A percentile compares a stretch with the other conserved stretches of the same genome.
These are phyloP conservation scores for Augiades crinisus DNA, from an alignment of 2,888 invertebrate genomes.

Conservation along the genomic window DNA sequence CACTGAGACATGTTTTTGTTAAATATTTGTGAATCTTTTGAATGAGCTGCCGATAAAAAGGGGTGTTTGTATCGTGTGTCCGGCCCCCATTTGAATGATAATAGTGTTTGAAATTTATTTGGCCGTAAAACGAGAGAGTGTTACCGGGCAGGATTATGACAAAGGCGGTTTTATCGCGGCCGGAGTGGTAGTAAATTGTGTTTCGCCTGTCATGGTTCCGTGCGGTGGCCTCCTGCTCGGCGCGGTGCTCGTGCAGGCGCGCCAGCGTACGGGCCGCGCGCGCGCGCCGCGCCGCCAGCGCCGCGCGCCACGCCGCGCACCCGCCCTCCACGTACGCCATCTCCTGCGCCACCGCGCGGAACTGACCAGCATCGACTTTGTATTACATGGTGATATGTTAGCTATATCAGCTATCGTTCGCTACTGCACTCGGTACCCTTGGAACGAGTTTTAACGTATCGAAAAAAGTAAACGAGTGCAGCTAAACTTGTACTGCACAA, in stretches of 20 bases:
- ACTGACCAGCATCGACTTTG: no score
- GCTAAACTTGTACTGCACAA: no score
- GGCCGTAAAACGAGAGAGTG: constrained; percentile 74
- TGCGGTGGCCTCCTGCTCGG: constrained; percentile 50
- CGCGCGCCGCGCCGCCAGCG: constrained; percentile 47
- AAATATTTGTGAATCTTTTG: constrained; percentile 66
- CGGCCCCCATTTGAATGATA: constrained; percentile 76
- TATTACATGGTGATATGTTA: no score
- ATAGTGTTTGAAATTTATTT: constrained; percentile 80
- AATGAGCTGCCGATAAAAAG: constrained; percentile 57
- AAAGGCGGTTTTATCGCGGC: constrained; percentile 71
- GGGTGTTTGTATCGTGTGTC: constrained; percentile 71
- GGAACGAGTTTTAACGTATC: no score
- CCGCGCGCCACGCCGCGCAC: constrained; percentile 49
- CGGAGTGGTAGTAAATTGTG: constrained; percentile 73
- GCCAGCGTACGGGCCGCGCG: constrained; percentile 40
- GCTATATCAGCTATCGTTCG: no score
- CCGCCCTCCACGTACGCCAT: constrained; percentile 57
- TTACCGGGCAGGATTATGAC: constrained; percentile 68
- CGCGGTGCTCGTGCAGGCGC: constrained; percentile 44
- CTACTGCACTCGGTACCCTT: no score
- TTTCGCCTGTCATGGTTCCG: constrained; percentile 74
- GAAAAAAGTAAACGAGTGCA: no score
- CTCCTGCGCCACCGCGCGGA: constrained; percentile 62
- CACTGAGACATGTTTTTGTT: constrained; percentile 50